Evolutionary conservation across 2,113 vertebrate species (phyloP).

Genomic region (Promerops cafer): DNA sequence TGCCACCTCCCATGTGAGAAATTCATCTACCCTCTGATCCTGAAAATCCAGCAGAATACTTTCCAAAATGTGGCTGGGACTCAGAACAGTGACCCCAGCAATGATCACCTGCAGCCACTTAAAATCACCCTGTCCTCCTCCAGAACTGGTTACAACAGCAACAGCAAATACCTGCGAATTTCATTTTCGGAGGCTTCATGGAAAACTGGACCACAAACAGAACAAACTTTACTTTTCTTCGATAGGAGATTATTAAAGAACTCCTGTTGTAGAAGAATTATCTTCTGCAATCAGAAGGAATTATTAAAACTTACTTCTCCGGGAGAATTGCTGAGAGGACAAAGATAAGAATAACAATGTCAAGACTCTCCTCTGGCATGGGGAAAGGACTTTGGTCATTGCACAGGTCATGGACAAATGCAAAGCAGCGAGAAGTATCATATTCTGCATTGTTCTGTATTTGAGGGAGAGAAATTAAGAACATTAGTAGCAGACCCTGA

Average conservation of each 20-base stretch:
- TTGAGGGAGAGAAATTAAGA: background rate
- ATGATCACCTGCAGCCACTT: background rate
- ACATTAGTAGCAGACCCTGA: background rate
- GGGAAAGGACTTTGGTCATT: constrained; percentile 79
- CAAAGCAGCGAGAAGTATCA: constrained; percentile 84
- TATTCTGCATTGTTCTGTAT: constrained; percentile 84
- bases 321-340: constrained; percentile 93
- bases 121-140: background rate
- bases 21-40: background rate
- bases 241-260: background rate
- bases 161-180: background rate
- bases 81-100: background rate
- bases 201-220: background rate
- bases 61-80: background rate
- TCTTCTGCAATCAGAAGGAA: background rate
- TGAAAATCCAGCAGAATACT: background rate
- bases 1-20: background rate
- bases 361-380: constrained; percentile 81
- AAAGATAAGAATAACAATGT: constrained; percentile 91
- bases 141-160: background rate
- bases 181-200: background rate
- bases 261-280: background rate
- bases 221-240: background rate
- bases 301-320: constrained; percentile 79
- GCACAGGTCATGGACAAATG: constrained; percentile 91